Base-by-base conservation (phyloP, 1,140 invertebrate species). In the Papilio polyxenes region DNA sequence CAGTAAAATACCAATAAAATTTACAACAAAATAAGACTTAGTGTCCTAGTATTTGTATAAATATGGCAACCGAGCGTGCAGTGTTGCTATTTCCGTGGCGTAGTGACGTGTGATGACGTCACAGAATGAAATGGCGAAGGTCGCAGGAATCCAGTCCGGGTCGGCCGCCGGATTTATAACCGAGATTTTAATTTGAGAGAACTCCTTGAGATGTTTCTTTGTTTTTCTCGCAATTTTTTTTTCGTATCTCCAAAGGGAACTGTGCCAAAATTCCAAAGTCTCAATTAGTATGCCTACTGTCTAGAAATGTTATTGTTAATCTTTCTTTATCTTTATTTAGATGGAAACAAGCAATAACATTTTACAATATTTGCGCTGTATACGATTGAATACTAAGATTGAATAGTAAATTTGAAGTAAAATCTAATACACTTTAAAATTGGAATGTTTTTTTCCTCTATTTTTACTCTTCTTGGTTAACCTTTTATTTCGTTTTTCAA, bases 11-110 rank as follows among this genome's bases (percentile, higher is more conserved):
- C 23, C 23, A 31, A 31, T 31, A 31, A 31, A 31, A 31, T 31
- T 31, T 7, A 44, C 15, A 53, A 53, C 10, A 53, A 53, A 17
- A 17, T 56, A 56, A 3, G 17, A 56, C 6, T 56, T 17, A 65
- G 31, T 65, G 62, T 72, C 31, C 31, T 72, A 1, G 31, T 17
- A 17, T 40, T 72, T 72, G 11, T 72, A 72, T 31, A 40, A 40
- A 37, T 15, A 77, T 76, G 75, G 75, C 75, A 2, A 53, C 49
- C 48, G 11, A 4, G 13, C 8, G 72, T 53, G 48, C 13, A 37
- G 56, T 48, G 65, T 79, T 31, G 23, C 23, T 77, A 83, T 83
- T 65, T 77, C 75, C n/a, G 78, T 75, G n/a, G 79, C 75, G 75
- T 69, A 51, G 48, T 83, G 77, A 82, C 82, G 69, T 75, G 20